Evolutionary conservation across 2,888 invertebrate species (phyloP).

Genomic region (Stenichneumon culpator): DNA sequence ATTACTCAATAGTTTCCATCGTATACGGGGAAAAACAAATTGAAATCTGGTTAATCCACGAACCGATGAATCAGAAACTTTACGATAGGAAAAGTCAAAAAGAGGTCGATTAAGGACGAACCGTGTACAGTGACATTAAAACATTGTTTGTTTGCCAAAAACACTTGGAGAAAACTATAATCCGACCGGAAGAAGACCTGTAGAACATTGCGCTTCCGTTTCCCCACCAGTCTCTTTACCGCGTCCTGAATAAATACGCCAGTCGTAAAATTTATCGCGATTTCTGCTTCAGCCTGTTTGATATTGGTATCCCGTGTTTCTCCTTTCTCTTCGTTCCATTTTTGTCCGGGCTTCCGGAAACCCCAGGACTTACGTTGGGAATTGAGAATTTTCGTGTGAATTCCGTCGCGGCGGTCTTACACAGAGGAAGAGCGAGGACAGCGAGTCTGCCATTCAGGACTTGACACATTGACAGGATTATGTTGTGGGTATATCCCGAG

Average conservation of each 20-base stretch:
- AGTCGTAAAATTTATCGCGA: constrained; percentile 10
- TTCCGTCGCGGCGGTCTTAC: constrained; percentile 30
- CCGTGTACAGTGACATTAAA: no score
- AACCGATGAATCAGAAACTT: no score
- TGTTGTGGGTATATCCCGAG: constrained; percentile 11
- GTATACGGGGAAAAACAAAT: no score
- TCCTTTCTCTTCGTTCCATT: constrained; percentile 13
- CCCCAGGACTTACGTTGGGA: constrained; percentile 7
- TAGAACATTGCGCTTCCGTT: no score
- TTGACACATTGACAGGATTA: constrained; percentile 58
- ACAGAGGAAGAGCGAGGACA: neutral
- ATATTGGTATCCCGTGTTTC: constrained; percentile 4
- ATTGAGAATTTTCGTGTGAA: constrained; percentile 31
- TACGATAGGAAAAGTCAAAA: no score
- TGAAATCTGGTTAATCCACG: neutral
- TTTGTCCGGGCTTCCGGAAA: neutral
- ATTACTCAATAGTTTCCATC: neutral
- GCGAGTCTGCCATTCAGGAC: constrained; percentile 29
- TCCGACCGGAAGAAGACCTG: no score
- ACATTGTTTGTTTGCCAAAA: neutral
- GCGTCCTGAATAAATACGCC: constrained; percentile 22
- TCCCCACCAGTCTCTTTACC: neutral
- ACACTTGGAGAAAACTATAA: neutral
- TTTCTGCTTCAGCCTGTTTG: constrained; percentile 24
- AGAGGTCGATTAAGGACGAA: no score